Evolutionary conservation across 2,888 invertebrate species (phyloP), one percentile per base, ranked within the genome.

Genomic region (Ptilodon capucinus): DNA sequence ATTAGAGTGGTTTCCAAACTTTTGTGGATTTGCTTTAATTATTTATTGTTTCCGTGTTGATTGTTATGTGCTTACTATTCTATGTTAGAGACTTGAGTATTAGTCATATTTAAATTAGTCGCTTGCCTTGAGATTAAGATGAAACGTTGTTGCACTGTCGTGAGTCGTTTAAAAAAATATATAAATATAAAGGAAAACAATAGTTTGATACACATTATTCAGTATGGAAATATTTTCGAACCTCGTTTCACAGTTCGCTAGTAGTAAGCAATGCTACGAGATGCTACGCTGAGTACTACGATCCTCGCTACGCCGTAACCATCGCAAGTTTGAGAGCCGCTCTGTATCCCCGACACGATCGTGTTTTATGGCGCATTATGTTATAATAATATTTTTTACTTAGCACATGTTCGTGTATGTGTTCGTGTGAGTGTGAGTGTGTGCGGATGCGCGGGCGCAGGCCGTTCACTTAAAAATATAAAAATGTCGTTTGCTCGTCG

Each of bases 341-440:
- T 54, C 54, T 25, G 56, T 63, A 41, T 39, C 64, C 67, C 71
- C 74, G 74, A 71, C 72, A 71, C 73, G 76, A 71, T 62, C 44
- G 84, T 87, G 85, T 89, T 89, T 89, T 89, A 91, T 87, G 84
- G 86, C 83, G 72, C 81, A 88, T 87, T 86, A 89, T 84, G 77
- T 77, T 80, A 83, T 86, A 88, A 88, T 89, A 86, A 87, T 89
- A 89, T 88, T 88, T n/a, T 89, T 90, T 88, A 89, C 89, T 90
- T 89, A 88, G 87, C 89, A 87, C 88, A 84, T 86, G 83, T 82
- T 81, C 25, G 25, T 68, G 68, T 48, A 51, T 45, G 48, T 53
- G 60, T 56, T 68, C 48, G 64, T 55, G 54, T 39, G 62, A 48
- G 59, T 19, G 63, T 53, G 55, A 58, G 64, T 56, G 62, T 61